These are phyloP conservation scores for Octodonta nipae DNA, from an alignment of 2,888 invertebrate species.

Conservation along the genomic window DNA sequence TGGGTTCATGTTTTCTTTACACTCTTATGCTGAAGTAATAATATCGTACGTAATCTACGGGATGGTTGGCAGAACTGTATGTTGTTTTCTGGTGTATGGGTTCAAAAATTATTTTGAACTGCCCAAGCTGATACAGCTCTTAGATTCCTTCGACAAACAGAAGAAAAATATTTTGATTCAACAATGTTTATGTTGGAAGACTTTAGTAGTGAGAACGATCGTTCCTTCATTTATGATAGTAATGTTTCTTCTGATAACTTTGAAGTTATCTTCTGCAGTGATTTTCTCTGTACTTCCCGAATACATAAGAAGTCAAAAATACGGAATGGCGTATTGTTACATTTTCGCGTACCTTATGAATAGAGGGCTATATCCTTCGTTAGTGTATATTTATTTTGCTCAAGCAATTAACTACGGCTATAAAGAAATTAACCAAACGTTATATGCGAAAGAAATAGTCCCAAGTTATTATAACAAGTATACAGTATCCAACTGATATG, in stretches of 20 bases:
- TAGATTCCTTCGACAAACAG: constrained; percentile 15
- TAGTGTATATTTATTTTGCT: constrained; percentile 17
- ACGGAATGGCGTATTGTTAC: constrained; percentile 5
- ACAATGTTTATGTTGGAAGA: background rate
- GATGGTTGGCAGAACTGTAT: constrained; percentile 12
- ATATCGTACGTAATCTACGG: constrained; percentile 8
- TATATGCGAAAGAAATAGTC: constrained; percentile 8
- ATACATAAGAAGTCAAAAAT: background rate
- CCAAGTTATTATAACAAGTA: no score
- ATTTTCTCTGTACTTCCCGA: background rate
- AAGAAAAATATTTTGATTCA: constrained; percentile 7
- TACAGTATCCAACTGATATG: constrained; percentile 10
- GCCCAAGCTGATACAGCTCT: constrained; percentile 15
- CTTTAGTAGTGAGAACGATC: background rate
- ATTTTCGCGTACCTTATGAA: constrained; percentile 16
- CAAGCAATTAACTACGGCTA: constrained; percentile 13
- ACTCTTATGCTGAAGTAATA: background rate
- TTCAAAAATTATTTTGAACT: constrained; percentile 12
- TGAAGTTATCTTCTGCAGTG: background rate
- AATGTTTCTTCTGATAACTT: no score
- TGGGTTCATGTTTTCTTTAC: constrained; percentile 9
- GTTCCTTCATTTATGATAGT: no score
- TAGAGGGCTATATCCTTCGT: constrained; percentile 18
- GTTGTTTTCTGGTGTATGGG: constrained; percentile 12
- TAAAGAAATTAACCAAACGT: constrained; percentile 13